These are phyloP conservation scores for Aplodontia rufa DNA, from an alignment of 2,113 vertebrate genomes.

Conservation along the genomic window DNA sequence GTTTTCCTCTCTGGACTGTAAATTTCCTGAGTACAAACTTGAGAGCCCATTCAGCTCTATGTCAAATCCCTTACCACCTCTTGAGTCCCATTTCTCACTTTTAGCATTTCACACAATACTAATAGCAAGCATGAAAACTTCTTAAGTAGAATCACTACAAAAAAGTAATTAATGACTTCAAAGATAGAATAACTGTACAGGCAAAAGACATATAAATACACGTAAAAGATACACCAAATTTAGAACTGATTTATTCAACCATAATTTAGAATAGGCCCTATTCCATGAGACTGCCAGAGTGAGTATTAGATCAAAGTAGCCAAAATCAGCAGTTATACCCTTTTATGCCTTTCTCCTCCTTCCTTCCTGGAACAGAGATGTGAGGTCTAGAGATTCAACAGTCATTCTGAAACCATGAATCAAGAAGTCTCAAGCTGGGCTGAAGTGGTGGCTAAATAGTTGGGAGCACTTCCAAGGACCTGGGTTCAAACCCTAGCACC, in stretches of 20 bases:
- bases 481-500: no score
- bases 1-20: not conserved
- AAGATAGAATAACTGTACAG: not conserved
- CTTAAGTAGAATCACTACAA: constrained; percentile 36
- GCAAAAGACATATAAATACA: not conserved
- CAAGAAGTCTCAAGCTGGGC: not conserved
- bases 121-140: not conserved
- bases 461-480: no score
- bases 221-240: not conserved
- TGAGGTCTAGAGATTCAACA: not conserved
- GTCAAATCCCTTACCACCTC: not conserved
- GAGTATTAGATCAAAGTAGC: not conserved
- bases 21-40: constrained; percentile 10
- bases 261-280: constrained; percentile 33
- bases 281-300: constrained; percentile 18
- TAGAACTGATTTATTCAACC: not conserved
- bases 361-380: constrained; percentile 20
- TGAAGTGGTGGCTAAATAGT: no score
- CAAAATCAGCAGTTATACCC: not conserved
- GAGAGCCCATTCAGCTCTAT: not conserved
- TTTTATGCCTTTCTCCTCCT: not conserved
- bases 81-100: not conserved
- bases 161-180: constrained; percentile 26
- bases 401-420: not conserved
- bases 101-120: not conserved